These are phyloP conservation scores for Phocoena sinus DNA, from an alignment of 2,113 vertebrate species.

Conservation along the genomic window DNA sequence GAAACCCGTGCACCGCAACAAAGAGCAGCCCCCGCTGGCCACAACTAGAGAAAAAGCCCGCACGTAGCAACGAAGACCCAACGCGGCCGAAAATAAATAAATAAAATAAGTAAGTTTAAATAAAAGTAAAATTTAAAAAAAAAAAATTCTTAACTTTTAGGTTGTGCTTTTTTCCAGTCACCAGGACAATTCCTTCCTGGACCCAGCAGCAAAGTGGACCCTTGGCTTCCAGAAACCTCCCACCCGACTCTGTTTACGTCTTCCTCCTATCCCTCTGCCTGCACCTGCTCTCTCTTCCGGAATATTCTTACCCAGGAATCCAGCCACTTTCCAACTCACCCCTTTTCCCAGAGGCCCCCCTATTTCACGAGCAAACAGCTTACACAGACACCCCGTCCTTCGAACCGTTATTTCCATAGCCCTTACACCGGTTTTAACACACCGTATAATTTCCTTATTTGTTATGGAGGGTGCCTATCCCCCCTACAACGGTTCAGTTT, in stretches of 20 bases:
- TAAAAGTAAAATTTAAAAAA: accelerated
- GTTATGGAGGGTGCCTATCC: accelerated
- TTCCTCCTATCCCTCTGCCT: neutral
- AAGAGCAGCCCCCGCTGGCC: no score
- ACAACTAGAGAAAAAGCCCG: no score
- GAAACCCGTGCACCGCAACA: no score
- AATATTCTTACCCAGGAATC: neutral
- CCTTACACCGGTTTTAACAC: accelerated
- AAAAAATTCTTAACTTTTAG: no score
- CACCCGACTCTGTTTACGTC: accelerated
- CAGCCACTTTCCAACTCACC: accelerated
- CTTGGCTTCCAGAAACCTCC: no score
- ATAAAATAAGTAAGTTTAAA: no score
- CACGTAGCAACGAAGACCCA: no score
- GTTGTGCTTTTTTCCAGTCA: no score
- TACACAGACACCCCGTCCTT: accelerated
- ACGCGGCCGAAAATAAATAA: no score
- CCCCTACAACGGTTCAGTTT: accelerated
- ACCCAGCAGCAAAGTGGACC: accelerated
- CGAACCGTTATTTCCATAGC: accelerated
- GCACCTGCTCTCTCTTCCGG: neutral
- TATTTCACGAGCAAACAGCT: neutral
- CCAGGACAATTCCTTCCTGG: neutral
- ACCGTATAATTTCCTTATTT: accelerated
- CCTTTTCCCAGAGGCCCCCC: no score